Evolutionary conservation across 53 echinoderm and acorn worm species (phyloP).

Genomic region (Mesocentrotus franciscanus): DNA sequence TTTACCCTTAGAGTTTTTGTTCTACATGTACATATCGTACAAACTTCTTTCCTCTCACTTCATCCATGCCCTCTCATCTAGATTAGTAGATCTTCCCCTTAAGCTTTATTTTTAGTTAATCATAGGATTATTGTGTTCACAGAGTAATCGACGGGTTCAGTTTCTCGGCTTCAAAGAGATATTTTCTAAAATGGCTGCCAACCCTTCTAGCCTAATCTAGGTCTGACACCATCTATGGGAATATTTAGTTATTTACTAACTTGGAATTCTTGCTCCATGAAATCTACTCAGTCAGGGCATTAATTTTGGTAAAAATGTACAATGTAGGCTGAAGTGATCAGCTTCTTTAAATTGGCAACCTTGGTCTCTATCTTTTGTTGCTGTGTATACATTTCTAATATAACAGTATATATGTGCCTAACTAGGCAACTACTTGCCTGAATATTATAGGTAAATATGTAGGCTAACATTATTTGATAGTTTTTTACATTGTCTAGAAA

Average conservation of each 20-base stretch:
- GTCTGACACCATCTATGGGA: neutral
- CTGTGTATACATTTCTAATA: too few relatives aligned
- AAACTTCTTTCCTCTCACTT: neutral
- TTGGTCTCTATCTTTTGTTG: too few relatives aligned
- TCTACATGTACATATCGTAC: neutral
- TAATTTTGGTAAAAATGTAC: neutral
- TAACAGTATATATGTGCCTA: too few relatives aligned
- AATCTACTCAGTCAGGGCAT: neutral
- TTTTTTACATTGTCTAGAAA: neutral
- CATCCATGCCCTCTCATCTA: neutral
- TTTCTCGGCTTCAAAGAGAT: neutral
- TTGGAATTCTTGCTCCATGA: neutral
- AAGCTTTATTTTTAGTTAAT: conserved; percentile 53
- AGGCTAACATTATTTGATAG: neutral
- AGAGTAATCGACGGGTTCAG: neutral
- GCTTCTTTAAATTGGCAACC: neutral
- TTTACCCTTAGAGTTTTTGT: neutral
- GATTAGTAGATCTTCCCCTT: neutral
- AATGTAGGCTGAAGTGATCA: neutral
- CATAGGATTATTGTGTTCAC: conserved; percentile 42
- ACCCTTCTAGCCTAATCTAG: neutral
- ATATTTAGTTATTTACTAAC: neutral
- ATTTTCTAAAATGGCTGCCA: neutral
- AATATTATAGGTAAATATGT: neutral
- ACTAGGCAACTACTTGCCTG: neutral